These are phyloP conservation scores for Trichonephila clavipes DNA, from an alignment of 1,140 invertebrate species.

Conservation along the genomic window DNA sequence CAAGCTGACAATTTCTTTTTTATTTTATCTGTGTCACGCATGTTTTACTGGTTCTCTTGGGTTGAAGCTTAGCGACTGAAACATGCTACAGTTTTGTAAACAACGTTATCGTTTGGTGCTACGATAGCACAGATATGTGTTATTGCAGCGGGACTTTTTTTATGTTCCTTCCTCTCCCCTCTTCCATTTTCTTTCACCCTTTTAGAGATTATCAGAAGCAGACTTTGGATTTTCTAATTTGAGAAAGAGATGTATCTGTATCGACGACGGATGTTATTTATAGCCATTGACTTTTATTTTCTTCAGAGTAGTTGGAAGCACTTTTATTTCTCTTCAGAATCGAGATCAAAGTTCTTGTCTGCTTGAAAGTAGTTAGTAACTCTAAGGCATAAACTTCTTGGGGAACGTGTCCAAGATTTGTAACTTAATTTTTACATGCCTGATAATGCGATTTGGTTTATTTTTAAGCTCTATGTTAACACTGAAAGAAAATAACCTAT, in stretches of 20 bases:
- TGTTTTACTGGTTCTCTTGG: neutral
- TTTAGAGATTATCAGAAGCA: neutral
- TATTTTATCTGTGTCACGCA: neutral
- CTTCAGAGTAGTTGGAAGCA: neutral
- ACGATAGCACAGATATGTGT: neutral
- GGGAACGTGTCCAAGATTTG: too few relatives aligned
- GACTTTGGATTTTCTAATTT: slow-evolving; percentile 34
- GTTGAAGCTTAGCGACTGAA: too few relatives aligned
- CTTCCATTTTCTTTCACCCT: neutral
- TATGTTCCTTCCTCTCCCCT: neutral
- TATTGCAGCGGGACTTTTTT: neutral
- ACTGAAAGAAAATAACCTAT: too few relatives aligned
- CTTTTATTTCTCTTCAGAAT: neutral
- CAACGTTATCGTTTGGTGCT: neutral
- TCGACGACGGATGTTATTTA: neutral
- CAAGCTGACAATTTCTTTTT: neutral
- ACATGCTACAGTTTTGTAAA: neutral
- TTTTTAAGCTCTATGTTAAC: too few relatives aligned
- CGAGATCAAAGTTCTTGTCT: neutral
- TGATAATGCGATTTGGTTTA: too few relatives aligned
- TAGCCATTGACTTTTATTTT: neutral
- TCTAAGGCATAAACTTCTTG: too few relatives aligned
- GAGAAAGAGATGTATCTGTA: neutral
- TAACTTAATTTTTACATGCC: too few relatives aligned
- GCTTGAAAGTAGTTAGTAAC: neutral